Base-by-base conservation (phyloP, 1,140 invertebrate species). In the Chymomyza costata region DNA sequence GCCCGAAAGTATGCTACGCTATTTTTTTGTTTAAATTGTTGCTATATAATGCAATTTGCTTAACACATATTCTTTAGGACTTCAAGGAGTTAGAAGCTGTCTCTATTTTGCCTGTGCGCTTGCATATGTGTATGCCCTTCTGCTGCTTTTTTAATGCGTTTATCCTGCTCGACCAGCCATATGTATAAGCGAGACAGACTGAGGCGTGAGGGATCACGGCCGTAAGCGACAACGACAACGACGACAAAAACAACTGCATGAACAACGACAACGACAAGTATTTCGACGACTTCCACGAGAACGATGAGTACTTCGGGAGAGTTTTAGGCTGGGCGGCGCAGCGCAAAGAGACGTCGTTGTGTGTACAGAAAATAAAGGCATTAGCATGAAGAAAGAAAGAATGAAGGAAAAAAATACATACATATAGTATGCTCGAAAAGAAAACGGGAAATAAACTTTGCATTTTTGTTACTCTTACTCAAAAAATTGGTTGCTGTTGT, bases 261-360 rank as follows among this genome's bases (percentile, higher is more conserved):
- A 34, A 3, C 17, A 41, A 47, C 45, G 50, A 32, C 31, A 17
- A 44, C 40, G 47, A 19, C 10, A 32, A 31, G 28, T 16, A 41
- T 13, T 7, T 5, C 21, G 21, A 25, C 21, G 21, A 25, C 21
- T 5, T 5, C 21, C 21, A 25, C 21, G 21, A 25, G 3, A 8
- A 25, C 21, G 8, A 38, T 47, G 25, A 19, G 32, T 18, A 6
- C n/a, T 14, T 11, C 3, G 32, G 34, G 35, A 18, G n/a, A 13
- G 15, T 47, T 60, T 54, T 65, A 56, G 35, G 51, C 56, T 46
- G 57, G 67, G 50, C 65, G 55, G 67, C 62, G 67, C 71, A 46
- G 52, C 51, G n/a, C n/a, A n/a, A n/a, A n/a, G n/a, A n/a, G n/a
- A n/a, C n/a, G n/a, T 34, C 31, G 52, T 55, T 74, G 73, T 80